A percentile compares a stretch with the other conserved stretches of the same genome.
Conservation (phyloP, 35 echinoderm and acorn worm genomes). For the Lytechinus pictus region DNA sequence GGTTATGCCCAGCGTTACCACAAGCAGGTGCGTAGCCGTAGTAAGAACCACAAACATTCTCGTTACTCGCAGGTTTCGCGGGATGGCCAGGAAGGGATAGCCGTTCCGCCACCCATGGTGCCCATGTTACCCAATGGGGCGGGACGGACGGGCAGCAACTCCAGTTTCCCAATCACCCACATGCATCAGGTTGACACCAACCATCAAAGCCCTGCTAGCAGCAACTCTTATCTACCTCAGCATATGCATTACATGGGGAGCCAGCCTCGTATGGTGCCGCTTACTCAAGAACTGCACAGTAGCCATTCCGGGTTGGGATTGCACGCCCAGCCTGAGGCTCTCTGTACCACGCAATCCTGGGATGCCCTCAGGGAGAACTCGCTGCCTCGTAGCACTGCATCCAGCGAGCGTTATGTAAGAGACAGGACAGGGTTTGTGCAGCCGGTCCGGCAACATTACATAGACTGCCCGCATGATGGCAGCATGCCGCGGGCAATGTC, state of each 20-base stretch:
- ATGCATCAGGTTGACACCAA: conserved; percentile 23
- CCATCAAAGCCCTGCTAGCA: conserved; percentile 18
- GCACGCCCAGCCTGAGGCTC: conserved; percentile 35
- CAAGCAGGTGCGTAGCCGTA: conserved; percentile 71
- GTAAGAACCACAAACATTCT: conserved; percentile 74
- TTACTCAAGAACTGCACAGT: conserved; percentile 37
- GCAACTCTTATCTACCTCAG: conserved; percentile 40
- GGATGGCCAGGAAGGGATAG: conserved; percentile 69
- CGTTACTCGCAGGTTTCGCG: conserved; percentile 76
- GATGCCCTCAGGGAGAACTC: conserved; percentile 49
- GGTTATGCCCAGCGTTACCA: conserved; percentile 73
- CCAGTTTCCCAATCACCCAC: conserved; percentile 28
- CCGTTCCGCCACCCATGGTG: conserved; percentile 29
- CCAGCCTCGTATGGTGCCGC: conserved; percentile 31
- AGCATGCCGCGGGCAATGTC: conserved; percentile 22
- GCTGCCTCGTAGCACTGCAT: conserved; percentile 38
- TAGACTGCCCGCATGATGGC: conserved; percentile 44
- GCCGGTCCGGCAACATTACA: conserved; percentile 14
- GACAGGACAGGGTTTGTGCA: conserved; percentile 41
- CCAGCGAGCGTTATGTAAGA: conserved; percentile 26
- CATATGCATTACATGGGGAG: conserved; percentile 36
- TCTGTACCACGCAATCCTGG: conserved; percentile 46
- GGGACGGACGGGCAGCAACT: conserved; percentile 48
- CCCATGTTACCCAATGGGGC: conserved; percentile 49
- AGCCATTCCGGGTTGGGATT: conserved; percentile 27